A percentile compares a stretch with the other conserved stretches of the same genome.
phyloP scores from a whole-genome alignment of 2,888 invertebrate genomes.

The Erebia epiphron region DNA sequence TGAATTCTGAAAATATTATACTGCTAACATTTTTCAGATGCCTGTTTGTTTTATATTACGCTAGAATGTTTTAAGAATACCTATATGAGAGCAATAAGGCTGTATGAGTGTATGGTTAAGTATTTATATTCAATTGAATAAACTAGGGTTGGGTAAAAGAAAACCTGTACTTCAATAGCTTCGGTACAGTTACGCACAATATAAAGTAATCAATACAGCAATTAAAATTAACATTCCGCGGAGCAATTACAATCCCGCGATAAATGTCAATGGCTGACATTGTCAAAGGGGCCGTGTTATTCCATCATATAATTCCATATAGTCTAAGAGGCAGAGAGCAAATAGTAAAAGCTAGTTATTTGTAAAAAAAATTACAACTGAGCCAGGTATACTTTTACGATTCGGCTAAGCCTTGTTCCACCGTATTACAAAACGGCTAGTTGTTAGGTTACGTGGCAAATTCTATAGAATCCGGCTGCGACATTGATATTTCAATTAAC shows the following conservation, averaged over 20 bases:
- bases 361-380: not conserved
- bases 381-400: no score
- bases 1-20: not conserved
- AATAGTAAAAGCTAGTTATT: not conserved
- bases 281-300: constrained; percentile 52
- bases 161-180: not conserved
- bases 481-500: no score
- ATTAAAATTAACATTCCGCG: constrained; percentile 41
- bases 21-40: not conserved
- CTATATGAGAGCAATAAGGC: no score
- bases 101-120: no score
- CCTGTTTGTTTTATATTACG: not conserved
- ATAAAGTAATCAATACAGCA: constrained; percentile 28
- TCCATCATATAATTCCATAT: constrained; percentile 53
- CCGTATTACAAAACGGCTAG: no score
- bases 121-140: no score
- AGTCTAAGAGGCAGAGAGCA: constrained; percentile 10
- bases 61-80: not conserved
- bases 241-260: constrained; percentile 37
- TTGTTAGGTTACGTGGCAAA: no score
- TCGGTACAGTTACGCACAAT: constrained; percentile 3
- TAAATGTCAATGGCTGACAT: constrained; percentile 49
- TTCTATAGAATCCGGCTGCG: no score
- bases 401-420: no score
- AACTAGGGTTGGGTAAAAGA: no score